Evolutionary conservation across 2,888 invertebrate species (phyloP).

Genomic region (Maniola hyperantus): DNA sequence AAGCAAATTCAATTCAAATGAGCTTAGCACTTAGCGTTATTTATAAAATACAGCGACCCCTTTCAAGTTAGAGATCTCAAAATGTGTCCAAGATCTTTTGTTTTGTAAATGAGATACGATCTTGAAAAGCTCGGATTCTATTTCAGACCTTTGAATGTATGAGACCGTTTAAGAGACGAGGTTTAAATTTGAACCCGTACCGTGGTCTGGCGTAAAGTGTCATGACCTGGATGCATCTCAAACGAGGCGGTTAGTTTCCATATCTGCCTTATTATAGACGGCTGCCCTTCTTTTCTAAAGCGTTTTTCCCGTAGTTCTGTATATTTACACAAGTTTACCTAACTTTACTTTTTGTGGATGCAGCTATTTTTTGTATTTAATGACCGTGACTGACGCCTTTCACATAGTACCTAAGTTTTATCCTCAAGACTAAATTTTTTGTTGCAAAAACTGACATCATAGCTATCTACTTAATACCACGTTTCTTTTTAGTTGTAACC

Average conservation of each 20-base stretch:
- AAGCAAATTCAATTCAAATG: background rate
- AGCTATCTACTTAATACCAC: too few relatives aligned
- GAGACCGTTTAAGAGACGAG: slow-evolving; percentile 31
- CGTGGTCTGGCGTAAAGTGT: slow-evolving; percentile 37
- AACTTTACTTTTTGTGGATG: background rate
- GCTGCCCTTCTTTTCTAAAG: slow-evolving; percentile 1
- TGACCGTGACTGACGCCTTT: slow-evolving; percentile 10
- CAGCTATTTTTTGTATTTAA: background rate
- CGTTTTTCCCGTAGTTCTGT: slow-evolving; percentile 18
- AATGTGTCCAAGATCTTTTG: slow-evolving; percentile 31
- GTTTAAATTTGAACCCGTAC: slow-evolving; percentile 36
- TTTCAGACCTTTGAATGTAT: slow-evolving; percentile 35
- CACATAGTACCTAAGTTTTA: background rate
- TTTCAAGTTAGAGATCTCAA: slow-evolving; percentile 14
- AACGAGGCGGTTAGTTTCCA: slow-evolving; percentile 28
- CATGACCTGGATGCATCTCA: slow-evolving; percentile 38
- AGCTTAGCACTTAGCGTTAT: too few relatives aligned
- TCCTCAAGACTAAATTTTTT: background rate
- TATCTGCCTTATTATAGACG: slow-evolving; percentile 18
- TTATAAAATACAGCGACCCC: background rate
- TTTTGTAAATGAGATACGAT: slow-evolving; percentile 39
- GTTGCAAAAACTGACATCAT: background rate
- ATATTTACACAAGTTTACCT: background rate
- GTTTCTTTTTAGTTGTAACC: too few relatives aligned
- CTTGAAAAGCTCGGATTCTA: slow-evolving; percentile 36